Base-by-base conservation (phyloP, 2,113 vertebrate species). In the Cebus imitator region DNA sequence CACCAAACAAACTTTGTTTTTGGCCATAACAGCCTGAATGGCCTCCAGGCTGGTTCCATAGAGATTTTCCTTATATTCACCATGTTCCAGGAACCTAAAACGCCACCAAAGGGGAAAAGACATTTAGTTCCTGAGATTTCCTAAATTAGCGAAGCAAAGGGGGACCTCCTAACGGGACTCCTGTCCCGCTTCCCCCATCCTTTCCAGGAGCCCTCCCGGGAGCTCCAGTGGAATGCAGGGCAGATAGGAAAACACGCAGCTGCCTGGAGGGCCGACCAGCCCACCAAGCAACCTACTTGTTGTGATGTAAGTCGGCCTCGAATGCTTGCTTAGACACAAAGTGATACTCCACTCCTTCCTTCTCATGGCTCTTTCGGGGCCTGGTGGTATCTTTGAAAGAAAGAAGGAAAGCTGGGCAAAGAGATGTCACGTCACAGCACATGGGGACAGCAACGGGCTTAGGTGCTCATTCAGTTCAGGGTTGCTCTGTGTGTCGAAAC, bases 31-130 rank as follows among this genome's bases (percentile, higher is more conserved):
- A 1, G 98, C 98, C 14, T 99, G 99, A 94, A 99, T 99, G 88
- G 99, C 99, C 80, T 99, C 99, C 92, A 99, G 98, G 93, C 99
- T 99, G 88, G 99, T 99, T 32, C 99, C 99, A 0, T 99, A 99
- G 64, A 99, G 98, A 82, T 99, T 99, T 30, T 99, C 99, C 89
- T 99, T 99, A 96, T 99, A 99, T 93, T 99, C 99, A 8, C 99
- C 99, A 0, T 99, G 99, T 95, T 99, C 99, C 96, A 99, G 99
- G 95, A 99, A 99, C 93, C 99, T 99, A 78, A 57, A 97, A 95
- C 88, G 43, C 40, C 95, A 96, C 10, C 82, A 14, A 17, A 87
- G 0, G 72, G 8, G 72, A 2, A 30, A 75, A 70, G 37, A 50
- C 23, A 12, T 35, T 94, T 2, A 66, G 86, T 30, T 78, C 61